phyloP scores from a whole-genome alignment of 1,140 invertebrate genomes.

The Drosophila navojoa region DNA sequence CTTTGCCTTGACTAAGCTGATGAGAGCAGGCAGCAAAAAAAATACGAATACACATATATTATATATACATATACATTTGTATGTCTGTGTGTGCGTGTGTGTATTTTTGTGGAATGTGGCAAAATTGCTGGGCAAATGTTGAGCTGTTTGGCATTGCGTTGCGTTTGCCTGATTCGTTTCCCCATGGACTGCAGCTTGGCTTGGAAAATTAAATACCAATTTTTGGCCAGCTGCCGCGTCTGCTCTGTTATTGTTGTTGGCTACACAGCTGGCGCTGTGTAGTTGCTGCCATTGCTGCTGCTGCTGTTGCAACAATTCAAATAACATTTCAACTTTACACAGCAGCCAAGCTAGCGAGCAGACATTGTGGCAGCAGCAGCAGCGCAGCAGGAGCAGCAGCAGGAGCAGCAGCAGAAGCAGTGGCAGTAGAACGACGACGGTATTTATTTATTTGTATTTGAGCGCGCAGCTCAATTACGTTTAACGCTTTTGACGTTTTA shows the following conservation, averaged over 20 bases:
- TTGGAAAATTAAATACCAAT: constrained; percentile 83
- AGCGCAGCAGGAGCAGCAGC: constrained; percentile 27
- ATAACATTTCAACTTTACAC: constrained; percentile 78
- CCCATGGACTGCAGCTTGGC: constrained; percentile 70
- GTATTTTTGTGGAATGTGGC: constrained; percentile 57
- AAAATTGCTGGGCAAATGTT: constrained; percentile 53
- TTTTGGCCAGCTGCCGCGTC: constrained; percentile 63
- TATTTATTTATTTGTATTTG: constrained; percentile 82
- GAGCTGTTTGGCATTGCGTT: constrained; percentile 14
- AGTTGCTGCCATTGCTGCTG: constrained; percentile 29
- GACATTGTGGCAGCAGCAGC: constrained; percentile 67
- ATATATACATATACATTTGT: constrained; percentile 3
- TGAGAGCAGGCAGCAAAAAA: not conserved
- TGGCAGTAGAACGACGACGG: not conserved
- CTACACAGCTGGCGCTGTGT: constrained; percentile 11
- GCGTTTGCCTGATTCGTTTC: constrained; percentile 45
- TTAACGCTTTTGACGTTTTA: constrained; percentile 82
- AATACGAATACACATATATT: not conserved
- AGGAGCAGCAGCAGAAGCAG: not conserved
- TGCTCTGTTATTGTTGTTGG: constrained; percentile 38
- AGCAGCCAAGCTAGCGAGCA: constrained; percentile 40
- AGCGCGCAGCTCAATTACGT: constrained; percentile 81
- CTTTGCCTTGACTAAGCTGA: constrained; percentile 3
- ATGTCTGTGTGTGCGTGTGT: too few species aligned
- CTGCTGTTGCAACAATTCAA: constrained; percentile 76